Percentiles rank a stretch among this genome's conserved stretches.
These are phyloP conservation scores for Gopherus flavomarginatus DNA, from an alignment of 2,113 vertebrate species.

Conservation along the genomic window DNA sequence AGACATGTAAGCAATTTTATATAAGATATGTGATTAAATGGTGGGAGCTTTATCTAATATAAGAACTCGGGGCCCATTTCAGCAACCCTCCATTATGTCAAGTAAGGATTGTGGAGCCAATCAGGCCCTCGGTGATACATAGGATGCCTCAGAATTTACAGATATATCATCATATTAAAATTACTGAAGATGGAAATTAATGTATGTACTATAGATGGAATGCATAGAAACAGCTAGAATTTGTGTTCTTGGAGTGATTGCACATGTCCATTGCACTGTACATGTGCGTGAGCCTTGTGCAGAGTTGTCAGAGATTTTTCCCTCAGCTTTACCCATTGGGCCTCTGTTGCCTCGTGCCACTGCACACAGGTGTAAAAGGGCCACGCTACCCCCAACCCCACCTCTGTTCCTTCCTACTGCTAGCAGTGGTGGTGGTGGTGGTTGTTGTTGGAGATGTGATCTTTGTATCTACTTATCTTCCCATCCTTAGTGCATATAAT, in stretches of 20 bases:
- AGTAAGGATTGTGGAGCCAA: background rate
- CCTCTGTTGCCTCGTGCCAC: background rate
- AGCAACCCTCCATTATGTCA: background rate
- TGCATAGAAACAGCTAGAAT: background rate
- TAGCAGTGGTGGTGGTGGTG: background rate
- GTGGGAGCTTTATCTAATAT: background rate
- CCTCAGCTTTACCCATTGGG: background rate
- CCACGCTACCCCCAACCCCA: too few relatives aligned
- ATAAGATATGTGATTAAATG: background rate
- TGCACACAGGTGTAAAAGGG: background rate
- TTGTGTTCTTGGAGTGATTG: background rate
- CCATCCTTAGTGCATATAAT: background rate
- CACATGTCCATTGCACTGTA: background rate
- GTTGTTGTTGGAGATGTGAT: background rate
- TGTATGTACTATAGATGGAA: background rate
- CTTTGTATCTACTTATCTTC: background rate
- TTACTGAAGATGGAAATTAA: background rate
- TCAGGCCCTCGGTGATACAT: background rate
- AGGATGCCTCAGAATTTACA: background rate
- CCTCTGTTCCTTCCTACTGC: background rate
- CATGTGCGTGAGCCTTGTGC: background rate
- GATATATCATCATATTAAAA: background rate
- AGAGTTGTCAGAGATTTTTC: background rate
- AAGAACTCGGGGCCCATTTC: background rate
- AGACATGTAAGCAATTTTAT: background rate